Percentiles rank a stretch among this genome's conserved stretches.
Evolutionary conservation across 2,797 vertebrate genomes (phyloP).

Genomic region (Periparus ater): DNA sequence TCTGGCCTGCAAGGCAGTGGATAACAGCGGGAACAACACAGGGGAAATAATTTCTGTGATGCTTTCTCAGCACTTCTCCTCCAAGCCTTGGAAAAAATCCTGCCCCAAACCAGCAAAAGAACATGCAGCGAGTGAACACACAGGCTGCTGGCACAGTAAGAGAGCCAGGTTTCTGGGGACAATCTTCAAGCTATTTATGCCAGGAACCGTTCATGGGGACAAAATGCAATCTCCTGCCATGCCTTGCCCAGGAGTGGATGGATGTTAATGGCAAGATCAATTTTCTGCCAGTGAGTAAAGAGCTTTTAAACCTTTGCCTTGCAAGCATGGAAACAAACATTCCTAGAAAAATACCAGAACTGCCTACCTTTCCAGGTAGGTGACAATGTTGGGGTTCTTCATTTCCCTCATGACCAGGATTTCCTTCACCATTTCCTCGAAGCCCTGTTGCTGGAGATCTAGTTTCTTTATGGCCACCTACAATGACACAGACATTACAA

Average conservation of each 20-base stretch:
- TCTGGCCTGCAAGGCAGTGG: no score
- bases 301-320: background rate
- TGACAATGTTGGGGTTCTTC: slow-evolving; percentile 95
- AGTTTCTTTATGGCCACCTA: background rate
- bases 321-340: background rate
- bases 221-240: background rate
- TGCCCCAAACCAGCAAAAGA: no score
- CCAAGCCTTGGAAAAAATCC: no score
- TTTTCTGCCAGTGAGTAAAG: background rate
- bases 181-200: background rate
- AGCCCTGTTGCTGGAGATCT: background rate
- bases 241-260: fast-evolving
- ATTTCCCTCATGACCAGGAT: slow-evolving; percentile 96
- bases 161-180: background rate
- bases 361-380: slow-evolving; percentile 94
- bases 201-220: background rate
- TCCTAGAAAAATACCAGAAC: background rate
- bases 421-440: slow-evolving; percentile 84
- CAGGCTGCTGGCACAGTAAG: no score
- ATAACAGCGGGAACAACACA: no score
- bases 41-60: no score
- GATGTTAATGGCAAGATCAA: background rate
- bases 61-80: no score
- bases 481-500: background rate
- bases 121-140: no score